Evolutionary conservation across 2,888 invertebrate species (phyloP), one percentile per base, ranked within the genome.

Genomic region (Pomacea canaliculata): DNA sequence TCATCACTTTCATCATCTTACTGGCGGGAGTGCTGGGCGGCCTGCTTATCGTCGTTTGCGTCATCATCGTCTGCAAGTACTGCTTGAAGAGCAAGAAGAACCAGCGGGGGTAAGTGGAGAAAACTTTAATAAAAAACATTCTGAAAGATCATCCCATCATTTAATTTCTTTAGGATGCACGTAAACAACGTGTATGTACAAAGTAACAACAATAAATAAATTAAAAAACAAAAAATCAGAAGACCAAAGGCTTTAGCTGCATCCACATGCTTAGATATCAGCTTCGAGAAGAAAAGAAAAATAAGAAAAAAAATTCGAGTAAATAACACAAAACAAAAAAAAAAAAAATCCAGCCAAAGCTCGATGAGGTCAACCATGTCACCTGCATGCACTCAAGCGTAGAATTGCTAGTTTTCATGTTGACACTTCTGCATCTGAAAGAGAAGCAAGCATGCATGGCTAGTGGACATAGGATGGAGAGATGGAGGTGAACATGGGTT

Each of bases 1-100:
- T 84, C 78, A 85, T 90, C 49, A 91, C 91, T 9, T 83, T 91
- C 63, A 86, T 90, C 76, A 91, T 91, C 51, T 87, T 91, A 62
- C 86, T 91, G 62, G 88, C 89, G 46, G 91, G 91, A 9, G 90
- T 91, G 27, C 85, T 89, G 7, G 91, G 91, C 16, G 91, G 91
- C 16, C 86, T 91, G 56, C 80, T 91, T 74, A 87, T 91, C n/a
- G 91, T 91, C 63, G 85, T 91, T 63, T 84, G 89, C 56, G 89
- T 91, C 79, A 88, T 91, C 77, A 85, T 91, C 72, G 89, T 89
- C 83, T 91, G 91, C 85, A 91, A 90, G 83, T 89, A 89, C 81
- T 91, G 91, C 83, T 85, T 89, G 76, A 87, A 87, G 74, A 86
- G 87, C 72, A 87, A 86, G 78, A 87, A 87, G 79, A 78, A 81